Evolutionary conservation across 2,113 vertebrate species (phyloP).

Genomic region (Poicephalus gulielmi): DNA sequence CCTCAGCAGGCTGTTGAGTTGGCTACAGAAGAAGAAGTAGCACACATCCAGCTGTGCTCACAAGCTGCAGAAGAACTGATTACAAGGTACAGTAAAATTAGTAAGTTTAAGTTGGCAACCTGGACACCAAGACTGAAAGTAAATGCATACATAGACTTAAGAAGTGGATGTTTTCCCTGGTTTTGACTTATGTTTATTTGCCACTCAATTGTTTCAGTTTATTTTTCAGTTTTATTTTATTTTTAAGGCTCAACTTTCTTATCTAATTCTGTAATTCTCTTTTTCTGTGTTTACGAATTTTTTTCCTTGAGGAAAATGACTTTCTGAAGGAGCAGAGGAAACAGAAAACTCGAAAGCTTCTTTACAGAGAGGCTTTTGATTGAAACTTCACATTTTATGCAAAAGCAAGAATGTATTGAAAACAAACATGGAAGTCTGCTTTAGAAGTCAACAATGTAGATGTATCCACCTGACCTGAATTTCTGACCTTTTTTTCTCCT

Average conservation of each 20-base stretch:
- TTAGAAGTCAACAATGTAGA: not conserved
- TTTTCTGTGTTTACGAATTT: not conserved
- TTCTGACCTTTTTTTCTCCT: not conserved
- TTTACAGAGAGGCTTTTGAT: not conserved
- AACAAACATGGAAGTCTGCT: not conserved
- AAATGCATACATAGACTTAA: not conserved
- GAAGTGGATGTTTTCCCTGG: not conserved
- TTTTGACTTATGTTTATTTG: not conserved
- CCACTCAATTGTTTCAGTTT: not conserved
- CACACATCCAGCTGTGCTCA: conserved; percentile 88
- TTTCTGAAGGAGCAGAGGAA: not conserved
- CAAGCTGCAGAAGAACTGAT: conserved; percentile 94
- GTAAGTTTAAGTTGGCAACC: not conserved
- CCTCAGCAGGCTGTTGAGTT: conserved; percentile 90
- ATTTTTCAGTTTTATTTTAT: not conserved
- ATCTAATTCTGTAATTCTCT: not conserved
- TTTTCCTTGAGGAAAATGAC: not conserved
- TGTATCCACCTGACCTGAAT: not conserved
- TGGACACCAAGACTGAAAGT: not conserved
- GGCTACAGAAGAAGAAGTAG: conserved; percentile 89
- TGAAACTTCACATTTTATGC: not conserved
- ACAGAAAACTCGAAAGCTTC: not conserved
- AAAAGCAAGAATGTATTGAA: not conserved
- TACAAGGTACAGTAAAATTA: conserved; percentile 79
- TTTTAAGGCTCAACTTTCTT: not conserved